phyloP scores from a whole-genome alignment of 2,797 vertebrate species.

The Scolopax bukidnonensis region DNA sequence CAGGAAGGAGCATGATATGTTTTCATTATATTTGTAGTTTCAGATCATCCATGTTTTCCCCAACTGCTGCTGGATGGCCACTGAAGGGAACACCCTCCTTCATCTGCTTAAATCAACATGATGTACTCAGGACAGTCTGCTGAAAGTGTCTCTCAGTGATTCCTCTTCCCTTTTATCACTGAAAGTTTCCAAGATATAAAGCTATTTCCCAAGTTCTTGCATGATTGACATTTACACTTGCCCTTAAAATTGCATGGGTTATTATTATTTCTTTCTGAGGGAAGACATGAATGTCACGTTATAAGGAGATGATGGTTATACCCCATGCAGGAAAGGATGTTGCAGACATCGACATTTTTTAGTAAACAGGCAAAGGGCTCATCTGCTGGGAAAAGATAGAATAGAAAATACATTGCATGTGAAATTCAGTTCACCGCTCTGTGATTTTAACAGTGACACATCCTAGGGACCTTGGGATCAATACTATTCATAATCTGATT shows the following conservation, averaged over 20 bases:
- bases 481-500: constrained; percentile 44
- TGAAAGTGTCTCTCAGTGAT: not conserved
- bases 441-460: constrained; percentile 17
- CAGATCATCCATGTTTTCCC: not conserved
- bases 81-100: not conserved
- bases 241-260: not conserved
- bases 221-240: not conserved
- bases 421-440: not conserved
- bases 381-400: not conserved
- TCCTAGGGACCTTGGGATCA: constrained; percentile 4
- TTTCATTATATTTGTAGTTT: not conserved
- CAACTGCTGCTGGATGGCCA: not conserved
- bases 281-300: not conserved
- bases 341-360: not conserved
- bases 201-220: not conserved
- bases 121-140: not conserved
- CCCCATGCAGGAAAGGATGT: not conserved
- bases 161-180: not conserved
- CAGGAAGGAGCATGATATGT: not conserved
- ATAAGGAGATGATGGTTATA: not conserved
- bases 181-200: not conserved
- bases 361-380: not conserved
- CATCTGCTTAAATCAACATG: not conserved
- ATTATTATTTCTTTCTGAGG: not conserved
- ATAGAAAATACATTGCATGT: not conserved